A percentile compares a stretch with the other conserved stretches of the same genome.
These are phyloP conservation scores for Allolobophora icterica DNA, from an alignment of 2,888 invertebrate species.

Conservation along the genomic window DNA sequence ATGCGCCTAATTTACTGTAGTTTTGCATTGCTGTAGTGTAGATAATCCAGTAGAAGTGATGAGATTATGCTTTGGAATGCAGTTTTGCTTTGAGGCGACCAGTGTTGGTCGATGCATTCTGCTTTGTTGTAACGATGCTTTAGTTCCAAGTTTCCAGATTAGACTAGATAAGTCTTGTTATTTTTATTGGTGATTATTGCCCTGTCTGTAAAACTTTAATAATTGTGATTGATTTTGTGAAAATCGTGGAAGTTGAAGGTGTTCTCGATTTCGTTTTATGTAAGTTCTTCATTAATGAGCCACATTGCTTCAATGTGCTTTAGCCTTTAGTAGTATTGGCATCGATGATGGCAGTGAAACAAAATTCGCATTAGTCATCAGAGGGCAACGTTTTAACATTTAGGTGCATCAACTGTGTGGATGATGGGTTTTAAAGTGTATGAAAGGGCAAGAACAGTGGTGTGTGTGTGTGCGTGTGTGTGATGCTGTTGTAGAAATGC, in stretches of 20 bases:
- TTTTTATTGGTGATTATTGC: neutral
- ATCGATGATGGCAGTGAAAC: too few relatives aligned
- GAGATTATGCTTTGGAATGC: neutral
- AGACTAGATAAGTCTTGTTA: neutral
- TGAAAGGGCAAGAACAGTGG: too few relatives aligned
- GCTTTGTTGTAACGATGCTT: neutral
- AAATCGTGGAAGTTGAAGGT: neutral
- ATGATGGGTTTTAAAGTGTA: too few relatives aligned
- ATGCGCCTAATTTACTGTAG: neutral
- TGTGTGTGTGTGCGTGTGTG: too few relatives aligned
- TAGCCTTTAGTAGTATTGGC: too few relatives aligned
- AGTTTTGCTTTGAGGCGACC: neutral
- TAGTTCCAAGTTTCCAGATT: neutral
- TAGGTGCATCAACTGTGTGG: too few relatives aligned
- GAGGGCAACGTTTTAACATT: too few relatives aligned
- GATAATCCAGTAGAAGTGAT: neutral
- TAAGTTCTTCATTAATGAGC: neutral
- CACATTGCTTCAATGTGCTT: neutral
- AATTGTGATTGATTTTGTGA: neutral
- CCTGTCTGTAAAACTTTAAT: neutral
- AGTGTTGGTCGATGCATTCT: neutral
- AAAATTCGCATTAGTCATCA: too few relatives aligned
- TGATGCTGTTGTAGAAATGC: too few relatives aligned
- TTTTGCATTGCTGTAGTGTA: neutral
- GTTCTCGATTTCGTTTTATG: neutral